Evolutionary conservation across 2,797 vertebrate genomes (phyloP).

Genomic region (Chelidonichthys spinosus): DNA sequence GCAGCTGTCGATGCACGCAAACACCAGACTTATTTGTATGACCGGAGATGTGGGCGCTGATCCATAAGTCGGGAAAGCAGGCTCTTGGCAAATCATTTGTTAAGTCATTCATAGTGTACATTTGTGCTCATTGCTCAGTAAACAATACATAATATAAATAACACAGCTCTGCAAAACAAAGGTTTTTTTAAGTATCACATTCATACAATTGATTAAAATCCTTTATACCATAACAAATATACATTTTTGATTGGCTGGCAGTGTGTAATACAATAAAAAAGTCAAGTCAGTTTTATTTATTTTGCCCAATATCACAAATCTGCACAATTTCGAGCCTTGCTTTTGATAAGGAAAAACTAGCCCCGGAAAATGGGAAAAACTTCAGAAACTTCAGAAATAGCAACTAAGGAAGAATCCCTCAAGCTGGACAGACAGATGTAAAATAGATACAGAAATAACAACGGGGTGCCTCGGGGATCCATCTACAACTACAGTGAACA

Average conservation of each 20-base stretch:
- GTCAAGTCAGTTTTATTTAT: background rate
- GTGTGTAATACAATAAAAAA: background rate
- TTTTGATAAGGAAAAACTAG: no score
- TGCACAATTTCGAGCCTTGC: no score
- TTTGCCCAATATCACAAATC: background rate
- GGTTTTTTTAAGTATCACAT: background rate
- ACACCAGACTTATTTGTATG: conserved; percentile 2
- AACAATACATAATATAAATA: background rate
- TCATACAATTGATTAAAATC: background rate
- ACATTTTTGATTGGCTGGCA: no score
- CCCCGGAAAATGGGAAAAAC: no score
- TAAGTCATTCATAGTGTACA: background rate
- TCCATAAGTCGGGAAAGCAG: background rate
- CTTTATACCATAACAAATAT: background rate
- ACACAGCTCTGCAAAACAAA: background rate
- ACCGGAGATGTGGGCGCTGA: background rate
- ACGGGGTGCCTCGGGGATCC: no score
- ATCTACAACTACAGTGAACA: no score
- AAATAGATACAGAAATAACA: no score
- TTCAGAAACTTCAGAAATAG: no score
- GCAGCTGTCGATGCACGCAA: conserved; percentile 17
- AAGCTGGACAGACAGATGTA: no score
- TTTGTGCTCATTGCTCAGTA: background rate
- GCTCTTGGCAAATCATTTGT: background rate
- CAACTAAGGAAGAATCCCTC: no score